A percentile compares a stretch with the other conserved stretches of the same genome.
These are phyloP conservation scores for Aspidiotus rigidus DNA, from an alignment of 2,888 invertebrate genomes.

Conservation along the genomic window DNA sequence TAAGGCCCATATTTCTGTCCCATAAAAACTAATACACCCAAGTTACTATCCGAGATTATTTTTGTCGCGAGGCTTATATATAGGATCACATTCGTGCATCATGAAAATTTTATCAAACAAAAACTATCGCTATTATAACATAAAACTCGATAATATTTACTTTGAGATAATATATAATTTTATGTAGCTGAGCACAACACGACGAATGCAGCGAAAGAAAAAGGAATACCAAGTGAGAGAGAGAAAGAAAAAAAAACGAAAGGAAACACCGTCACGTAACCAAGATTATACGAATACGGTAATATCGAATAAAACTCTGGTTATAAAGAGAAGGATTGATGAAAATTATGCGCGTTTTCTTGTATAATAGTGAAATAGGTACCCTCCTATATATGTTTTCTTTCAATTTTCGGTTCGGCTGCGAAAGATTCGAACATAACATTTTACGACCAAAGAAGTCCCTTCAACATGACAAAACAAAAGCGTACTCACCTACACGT, in stretches of 20 bases:
- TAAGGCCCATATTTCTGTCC: conserved; percentile 31
- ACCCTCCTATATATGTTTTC: too few relatives aligned
- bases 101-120: conserved; percentile 27
- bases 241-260: background rate
- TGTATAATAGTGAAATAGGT: too few relatives aligned
- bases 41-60: conserved; percentile 17
- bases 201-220: background rate
- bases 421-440: too few relatives aligned
- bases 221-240: background rate
- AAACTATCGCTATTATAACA: conserved; percentile 29
- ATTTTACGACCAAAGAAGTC: too few relatives aligned
- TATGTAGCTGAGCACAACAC: background rate
- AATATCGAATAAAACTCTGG: too few relatives aligned
- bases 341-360: too few relatives aligned
- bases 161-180: conserved; percentile 20
- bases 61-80: conserved; percentile 10
- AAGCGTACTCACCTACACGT: too few relatives aligned
- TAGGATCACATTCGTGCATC: conserved; percentile 18
- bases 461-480: too few relatives aligned
- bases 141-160: conserved; percentile 26
- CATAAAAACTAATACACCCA: conserved; percentile 29
- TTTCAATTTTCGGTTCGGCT: too few relatives aligned
- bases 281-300: too few relatives aligned
- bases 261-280: too few relatives aligned
- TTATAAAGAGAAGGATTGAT: too few relatives aligned